These are phyloP conservation scores for Drosophila truncata DNA, from an alignment of 1,140 invertebrate species.

Conservation along the genomic window DNA sequence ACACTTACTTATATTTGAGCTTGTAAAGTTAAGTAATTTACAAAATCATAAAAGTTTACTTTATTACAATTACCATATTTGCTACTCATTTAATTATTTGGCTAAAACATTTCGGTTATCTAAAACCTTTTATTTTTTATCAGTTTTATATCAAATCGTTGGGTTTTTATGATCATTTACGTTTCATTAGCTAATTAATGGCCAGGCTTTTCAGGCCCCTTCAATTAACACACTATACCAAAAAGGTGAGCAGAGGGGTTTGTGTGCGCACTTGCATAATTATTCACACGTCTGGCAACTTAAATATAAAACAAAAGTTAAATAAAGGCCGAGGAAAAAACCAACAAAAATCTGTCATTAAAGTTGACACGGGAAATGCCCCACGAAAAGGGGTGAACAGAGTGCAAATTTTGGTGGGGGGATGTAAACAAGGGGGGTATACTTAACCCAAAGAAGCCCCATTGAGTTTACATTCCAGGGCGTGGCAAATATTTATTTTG, in stretches of 20 bases:
- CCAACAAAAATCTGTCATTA: conserved; percentile 42
- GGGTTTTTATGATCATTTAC: conserved; percentile 34
- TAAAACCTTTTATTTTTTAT: conserved; percentile 9
- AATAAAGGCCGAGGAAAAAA: conserved; percentile 39
- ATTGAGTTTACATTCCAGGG: conserved; percentile 16
- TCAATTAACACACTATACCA: conserved; percentile 22
- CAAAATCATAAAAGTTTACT: background rate
- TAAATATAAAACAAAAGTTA: conserved; percentile 50
- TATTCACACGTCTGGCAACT: conserved; percentile 48
- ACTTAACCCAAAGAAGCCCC: conserved; percentile 16
- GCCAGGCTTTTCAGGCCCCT: conserved; percentile 4
- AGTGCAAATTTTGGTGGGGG: conserved; percentile 18
- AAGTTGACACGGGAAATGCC: conserved; percentile 71
- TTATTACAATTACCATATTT: conserved; percentile 9
- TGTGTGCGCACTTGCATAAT: conserved; percentile 51
- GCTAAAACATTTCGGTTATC: background rate
- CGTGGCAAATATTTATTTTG: conserved; percentile 35
- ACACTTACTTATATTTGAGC: background rate
- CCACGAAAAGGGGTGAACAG: conserved; percentile 28
- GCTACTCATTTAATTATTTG: conserved; percentile 1
- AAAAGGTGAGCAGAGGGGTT: background rate
- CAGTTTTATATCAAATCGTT: conserved; percentile 16
- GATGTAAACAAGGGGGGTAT: conserved; percentile 13
- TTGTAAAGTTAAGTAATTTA: background rate
- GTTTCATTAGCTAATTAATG: conserved; percentile 31